Evolutionary conservation across 35 echinoderm and acorn worm genomes (phyloP).

Genomic region (Patiria miniata): DNA sequence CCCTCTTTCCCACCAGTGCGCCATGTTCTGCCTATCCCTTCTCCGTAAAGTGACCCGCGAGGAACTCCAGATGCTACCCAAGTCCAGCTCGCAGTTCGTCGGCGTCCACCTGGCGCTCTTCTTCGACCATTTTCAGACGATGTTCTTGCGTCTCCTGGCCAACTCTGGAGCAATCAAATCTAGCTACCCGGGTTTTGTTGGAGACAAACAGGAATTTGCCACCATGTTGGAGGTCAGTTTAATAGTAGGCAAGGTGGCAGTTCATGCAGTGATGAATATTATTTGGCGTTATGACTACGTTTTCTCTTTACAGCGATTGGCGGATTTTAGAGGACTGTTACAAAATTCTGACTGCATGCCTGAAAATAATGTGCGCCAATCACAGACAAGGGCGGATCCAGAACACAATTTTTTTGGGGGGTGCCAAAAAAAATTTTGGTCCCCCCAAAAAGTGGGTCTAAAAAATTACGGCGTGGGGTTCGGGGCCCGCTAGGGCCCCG

Average conservation of each 20-base stretch:
- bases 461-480: no score
- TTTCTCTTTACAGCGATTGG: background rate
- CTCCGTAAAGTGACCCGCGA: conserved; percentile 30
- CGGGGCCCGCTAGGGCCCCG: no score
- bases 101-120: conserved; percentile 13
- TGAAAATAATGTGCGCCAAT: no score
- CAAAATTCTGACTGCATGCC: no score
- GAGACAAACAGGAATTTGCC: background rate
- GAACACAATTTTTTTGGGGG: no score
- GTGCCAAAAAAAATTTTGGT: no score
- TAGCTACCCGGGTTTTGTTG: no score
- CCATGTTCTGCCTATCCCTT: conserved; percentile 23
- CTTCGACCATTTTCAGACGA: conserved; percentile 18
- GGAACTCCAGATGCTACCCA: conserved; percentile 32
- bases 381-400: no score
- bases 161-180: background rate
- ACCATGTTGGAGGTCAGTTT: conserved; percentile 3
- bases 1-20: conserved; percentile 1
- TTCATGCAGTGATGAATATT: background rate
- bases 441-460: no score
- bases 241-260: no score
- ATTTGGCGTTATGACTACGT: background rate
- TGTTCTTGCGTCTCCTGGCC: background rate
- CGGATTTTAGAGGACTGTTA: no score
- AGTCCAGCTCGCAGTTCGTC: conserved; percentile 19